Evolutionary conservation across 64 coral and sea anemone genomes (phyloP), one percentile per base, ranked within the genome.

Genomic region (Stichodactyla helianthus): DNA sequence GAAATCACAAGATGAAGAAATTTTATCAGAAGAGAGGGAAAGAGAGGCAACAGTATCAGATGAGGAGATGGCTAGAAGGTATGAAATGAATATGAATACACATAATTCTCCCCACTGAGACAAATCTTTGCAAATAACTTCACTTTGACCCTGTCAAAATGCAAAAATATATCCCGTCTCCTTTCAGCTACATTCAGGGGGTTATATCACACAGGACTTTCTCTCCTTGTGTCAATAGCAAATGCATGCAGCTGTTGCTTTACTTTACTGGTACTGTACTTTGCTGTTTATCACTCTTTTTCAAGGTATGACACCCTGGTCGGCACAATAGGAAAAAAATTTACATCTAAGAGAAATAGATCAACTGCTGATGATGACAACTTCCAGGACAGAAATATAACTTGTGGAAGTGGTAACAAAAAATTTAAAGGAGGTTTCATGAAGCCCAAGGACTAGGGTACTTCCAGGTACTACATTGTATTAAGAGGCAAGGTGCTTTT

Each of bases 11-110:
- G 90, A 93, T 56, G 88, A 89, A 19, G 35, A 86, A 52, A 65
- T 77, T 19, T 68, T 26, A 44, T 84, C 77, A 86, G 94, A 90
- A 52, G 94, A 89, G 67, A 74, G 84, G 53, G 94, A 96, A 54
- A 87, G 87, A 50, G 88, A 93, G 28, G 88, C 88, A 65, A 84
- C 84, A 52, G 94, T 96, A 9, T 96, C 94, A 74, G 94, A 96
- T 62, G 94, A 96, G 44, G 94, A 96, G 77, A 96, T 96, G 94
- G 91, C 94, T 56, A 90, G 79, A 61, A 96, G 94, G 94, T 96
- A 82, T 28, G 19, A 9, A 11, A 58, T 77, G 19, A 77, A 77
- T 13, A 44, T 44, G 35, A 44, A 15, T 60, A 13, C 17, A 15
- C 59, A 60, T 5, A 17, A 13, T 14, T 60, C 0, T 60, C 18